Evolutionary conservation across 2,888 invertebrate species (phyloP).

Genomic region (Torymus auratus): DNA sequence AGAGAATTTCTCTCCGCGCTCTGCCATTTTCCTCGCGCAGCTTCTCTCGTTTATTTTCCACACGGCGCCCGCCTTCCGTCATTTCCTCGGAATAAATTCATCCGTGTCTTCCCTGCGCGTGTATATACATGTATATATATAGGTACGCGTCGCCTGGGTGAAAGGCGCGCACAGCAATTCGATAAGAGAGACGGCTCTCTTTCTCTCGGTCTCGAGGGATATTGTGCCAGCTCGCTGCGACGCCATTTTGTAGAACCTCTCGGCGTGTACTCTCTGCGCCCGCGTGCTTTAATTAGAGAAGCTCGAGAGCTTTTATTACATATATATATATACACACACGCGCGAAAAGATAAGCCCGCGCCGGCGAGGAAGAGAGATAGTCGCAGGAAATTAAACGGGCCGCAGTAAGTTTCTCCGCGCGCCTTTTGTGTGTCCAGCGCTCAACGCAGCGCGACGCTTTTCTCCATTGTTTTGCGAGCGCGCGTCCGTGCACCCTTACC

Average conservation of each 20-base stretch:
- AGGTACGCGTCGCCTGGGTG: neutral
- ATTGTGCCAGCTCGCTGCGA: neutral
- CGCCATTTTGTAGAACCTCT: neutral
- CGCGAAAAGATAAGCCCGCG: conserved; percentile 28
- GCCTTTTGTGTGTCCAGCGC: conserved; percentile 34
- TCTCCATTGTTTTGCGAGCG: conserved; percentile 40
- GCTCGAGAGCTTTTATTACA: neutral
- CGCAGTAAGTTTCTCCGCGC: conserved; percentile 18
- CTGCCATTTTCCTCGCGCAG: conserved; percentile 41
- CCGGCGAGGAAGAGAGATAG: conserved; percentile 14
- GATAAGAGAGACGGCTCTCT: conserved; percentile 21
- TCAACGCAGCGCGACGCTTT: conserved; percentile 3
- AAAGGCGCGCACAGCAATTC: conserved; percentile 7
- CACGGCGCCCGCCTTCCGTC: conserved; percentile 26
- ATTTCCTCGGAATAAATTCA: conserved; percentile 50
- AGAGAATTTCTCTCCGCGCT: neutral
- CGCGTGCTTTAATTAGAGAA: conserved; percentile 35
- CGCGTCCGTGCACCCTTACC: conserved; percentile 19
- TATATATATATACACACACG: neutral
- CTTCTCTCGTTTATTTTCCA: conserved; percentile 14
- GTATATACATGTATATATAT: neutral
- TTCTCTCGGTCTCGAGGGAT: neutral
- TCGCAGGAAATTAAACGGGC: conserved; percentile 49
- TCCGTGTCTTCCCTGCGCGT: neutral
- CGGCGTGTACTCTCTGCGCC: neutral